Evolutionary conservation across 1,140 invertebrate species (phyloP), one percentile per base, ranked within the genome.

Genomic region (Drosophila ficusphila): DNA sequence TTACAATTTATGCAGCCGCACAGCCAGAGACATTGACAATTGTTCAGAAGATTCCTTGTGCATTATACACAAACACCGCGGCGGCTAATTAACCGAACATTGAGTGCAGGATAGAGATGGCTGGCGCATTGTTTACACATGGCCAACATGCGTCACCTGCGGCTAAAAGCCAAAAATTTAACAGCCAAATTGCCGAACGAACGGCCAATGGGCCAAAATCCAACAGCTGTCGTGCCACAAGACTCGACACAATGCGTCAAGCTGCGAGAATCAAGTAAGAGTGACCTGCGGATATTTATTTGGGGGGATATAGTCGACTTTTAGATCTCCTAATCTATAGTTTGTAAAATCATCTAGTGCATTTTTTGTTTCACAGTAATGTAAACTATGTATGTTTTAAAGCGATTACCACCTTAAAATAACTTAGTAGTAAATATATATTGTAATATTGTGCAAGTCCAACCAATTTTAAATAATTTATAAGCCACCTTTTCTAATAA

Each of bases 21-120:
- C 53, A 16, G 49, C 21, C 48, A 51, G 57, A 69, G 73, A 71
- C 67, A 69, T 64, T 77, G 69, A 42, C 70, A 82, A 88, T 82
- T 88, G 49, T 34, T 33, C 18, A 49, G 65, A 65, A 56, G 46
- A 38, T 39, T 47, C 46, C 46, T 49, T 11, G 36, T 62, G 44
- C 57, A 62, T 77, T 62, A 44, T 18, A 33, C 36, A 33, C 21
- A 62, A 64, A 75, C 62, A 71, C 73, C 70, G 71, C 64, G 58
- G 52, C 70, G 54, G 73, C 60, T 72, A 85, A 81, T 85, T 86
- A 85, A 86, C 36, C 67, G 67, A 76, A 62, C 60, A 76, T 68
- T 62, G 53, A 54, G 56, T 54, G 46, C 60, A 36, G 60, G 51
- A 74, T 27, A 14, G 58, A 65, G 54, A 71, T 2, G 49, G 65